These are phyloP conservation scores for Bubo blakistoni DNA, from an alignment of 2,113 vertebrate species.

Conservation along the genomic window DNA sequence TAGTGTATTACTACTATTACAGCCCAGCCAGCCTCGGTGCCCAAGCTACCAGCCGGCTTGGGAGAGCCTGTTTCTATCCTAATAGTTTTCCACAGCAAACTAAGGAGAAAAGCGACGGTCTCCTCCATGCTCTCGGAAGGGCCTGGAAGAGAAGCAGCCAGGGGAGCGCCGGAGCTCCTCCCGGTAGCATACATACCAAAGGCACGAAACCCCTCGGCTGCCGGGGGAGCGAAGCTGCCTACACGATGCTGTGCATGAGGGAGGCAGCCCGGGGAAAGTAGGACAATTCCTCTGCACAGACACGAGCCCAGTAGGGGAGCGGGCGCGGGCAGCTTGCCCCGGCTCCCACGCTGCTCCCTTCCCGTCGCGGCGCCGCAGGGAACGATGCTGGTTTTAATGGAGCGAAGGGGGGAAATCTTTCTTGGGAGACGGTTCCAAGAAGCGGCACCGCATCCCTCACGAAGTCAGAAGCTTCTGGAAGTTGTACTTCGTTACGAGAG, in stretches of 20 bases:
- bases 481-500: neutral
- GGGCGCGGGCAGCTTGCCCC: neutral
- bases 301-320: neutral
- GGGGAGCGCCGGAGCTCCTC: neutral
- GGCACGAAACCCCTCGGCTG: neutral
- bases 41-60: no score
- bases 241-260: rapidly evolving
- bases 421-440: neutral
- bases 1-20: rapidly evolving
- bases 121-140: neutral
- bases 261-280: neutral
- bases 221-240: neutral
- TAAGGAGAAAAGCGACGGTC: neutral
- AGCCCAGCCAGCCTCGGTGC: neutral
- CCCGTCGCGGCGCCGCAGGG: neutral
- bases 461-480: constrained; percentile 43
- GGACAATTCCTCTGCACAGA: rapidly evolving
- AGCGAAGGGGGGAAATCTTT: neutral
- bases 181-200: rapidly evolving
- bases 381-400: neutral
- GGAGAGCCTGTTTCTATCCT: rapidly evolving
- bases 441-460: neutral
- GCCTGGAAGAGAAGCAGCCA: neutral
- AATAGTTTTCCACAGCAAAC: rapidly evolving
- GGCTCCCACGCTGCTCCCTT: neutral